phyloP scores from a whole-genome alignment of 2,888 invertebrate species.

The Brachyopa scutellaris region DNA sequence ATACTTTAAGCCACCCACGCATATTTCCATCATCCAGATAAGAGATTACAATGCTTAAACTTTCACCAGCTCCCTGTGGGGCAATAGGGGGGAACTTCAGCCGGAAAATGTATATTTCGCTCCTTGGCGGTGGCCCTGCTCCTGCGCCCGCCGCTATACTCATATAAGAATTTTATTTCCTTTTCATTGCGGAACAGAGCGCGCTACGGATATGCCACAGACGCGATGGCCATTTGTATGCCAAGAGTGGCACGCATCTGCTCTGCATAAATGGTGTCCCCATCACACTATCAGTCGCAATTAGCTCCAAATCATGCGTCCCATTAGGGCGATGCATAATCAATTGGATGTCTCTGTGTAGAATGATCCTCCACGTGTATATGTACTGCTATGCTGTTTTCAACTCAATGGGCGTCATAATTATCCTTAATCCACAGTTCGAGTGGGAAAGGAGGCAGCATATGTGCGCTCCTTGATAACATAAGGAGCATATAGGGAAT shows the following conservation, averaged over 20 bases:
- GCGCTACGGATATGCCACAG: not conserved
- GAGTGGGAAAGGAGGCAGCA: not conserved
- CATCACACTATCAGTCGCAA: slow-evolving; percentile 26
- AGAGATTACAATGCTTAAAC: slow-evolving; percentile 35
- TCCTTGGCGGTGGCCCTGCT: not conserved
- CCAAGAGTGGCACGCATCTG: slow-evolving; percentile 5
- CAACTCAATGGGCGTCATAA: slow-evolving; percentile 17
- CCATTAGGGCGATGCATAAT: slow-evolving; percentile 51
- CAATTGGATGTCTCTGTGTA: slow-evolving; percentile 8
- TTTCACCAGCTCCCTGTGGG: slow-evolving; percentile 14
- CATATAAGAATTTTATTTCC: slow-evolving; percentile 11
- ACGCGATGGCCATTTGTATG: slow-evolving; percentile 39
- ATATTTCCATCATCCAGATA: not conserved
- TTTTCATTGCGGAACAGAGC: slow-evolving; percentile 1
- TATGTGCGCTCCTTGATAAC: not conserved
- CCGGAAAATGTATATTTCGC: not conserved
- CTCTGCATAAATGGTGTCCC: slow-evolving; percentile 1
- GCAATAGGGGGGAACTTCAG: not conserved
- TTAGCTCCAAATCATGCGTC: slow-evolving; percentile 42
- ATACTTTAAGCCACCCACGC: slow-evolving; percentile 13
- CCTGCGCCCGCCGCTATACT: not conserved
- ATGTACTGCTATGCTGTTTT: too few species aligned
- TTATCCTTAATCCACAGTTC: not conserved
- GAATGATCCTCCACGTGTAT: slow-evolving; percentile 1
- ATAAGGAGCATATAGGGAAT: slow-evolving; percentile 5